These are phyloP conservation scores for Crotalus horridus DNA, from an alignment of 2,113 vertebrate species.

Conservation along the genomic window DNA sequence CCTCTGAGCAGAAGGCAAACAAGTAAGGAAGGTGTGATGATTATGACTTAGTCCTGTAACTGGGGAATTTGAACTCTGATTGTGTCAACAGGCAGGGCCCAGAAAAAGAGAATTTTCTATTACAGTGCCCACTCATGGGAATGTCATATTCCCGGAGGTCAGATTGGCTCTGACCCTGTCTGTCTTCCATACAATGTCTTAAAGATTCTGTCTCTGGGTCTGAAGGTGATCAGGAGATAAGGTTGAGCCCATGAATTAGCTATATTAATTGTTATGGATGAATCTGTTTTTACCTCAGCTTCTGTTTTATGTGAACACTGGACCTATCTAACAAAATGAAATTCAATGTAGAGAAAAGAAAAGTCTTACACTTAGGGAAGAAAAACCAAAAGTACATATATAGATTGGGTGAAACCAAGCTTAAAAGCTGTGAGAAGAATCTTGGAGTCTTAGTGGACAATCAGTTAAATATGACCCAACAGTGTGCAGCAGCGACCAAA, in stretches of 20 bases:
- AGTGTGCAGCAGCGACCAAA: no score
- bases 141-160: neutral
- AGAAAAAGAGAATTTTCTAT: neutral
- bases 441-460: no score
- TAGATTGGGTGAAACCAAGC: no score
- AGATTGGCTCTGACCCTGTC: neutral
- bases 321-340: no score
- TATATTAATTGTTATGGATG: neutral
- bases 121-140: neutral
- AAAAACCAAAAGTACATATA: no score
- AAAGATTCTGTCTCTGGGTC: neutral
- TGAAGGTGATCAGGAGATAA: neutral
- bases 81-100: neutral
- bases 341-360: no score
- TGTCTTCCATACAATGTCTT: neutral
- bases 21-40: neutral
- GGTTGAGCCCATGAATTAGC: neutral
- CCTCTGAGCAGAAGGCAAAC: neutral
- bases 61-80: neutral
- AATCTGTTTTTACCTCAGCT: neutral
- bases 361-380: no score
- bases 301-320: neutral
- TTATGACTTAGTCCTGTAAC: neutral
- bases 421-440: no score
- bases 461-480: no score